These are phyloP conservation scores for Aramus guarauna DNA, from an alignment of 2,113 vertebrate species.

Conservation along the genomic window DNA sequence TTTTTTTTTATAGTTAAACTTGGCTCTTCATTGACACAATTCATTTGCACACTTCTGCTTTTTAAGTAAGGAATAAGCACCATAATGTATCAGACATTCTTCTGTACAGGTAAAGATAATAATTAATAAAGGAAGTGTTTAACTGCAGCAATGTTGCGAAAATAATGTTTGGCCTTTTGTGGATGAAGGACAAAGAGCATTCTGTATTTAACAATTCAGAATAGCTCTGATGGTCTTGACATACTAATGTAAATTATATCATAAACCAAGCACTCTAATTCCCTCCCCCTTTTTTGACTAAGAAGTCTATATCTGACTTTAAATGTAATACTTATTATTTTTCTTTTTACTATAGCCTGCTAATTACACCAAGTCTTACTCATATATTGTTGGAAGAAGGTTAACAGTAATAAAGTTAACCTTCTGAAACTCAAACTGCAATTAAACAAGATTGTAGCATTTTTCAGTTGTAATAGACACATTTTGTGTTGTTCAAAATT, in stretches of 20 bases:
- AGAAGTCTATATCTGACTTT: background rate
- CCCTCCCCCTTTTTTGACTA: background rate
- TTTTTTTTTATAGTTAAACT: background rate
- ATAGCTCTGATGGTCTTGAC: background rate
- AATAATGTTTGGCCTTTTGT: background rate
- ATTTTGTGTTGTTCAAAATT: background rate
- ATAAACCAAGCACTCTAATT: background rate
- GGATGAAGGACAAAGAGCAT: background rate
- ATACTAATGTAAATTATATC: background rate
- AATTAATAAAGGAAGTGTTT: background rate
- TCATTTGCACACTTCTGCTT: background rate
- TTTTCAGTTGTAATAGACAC: background rate
- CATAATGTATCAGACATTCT: background rate
- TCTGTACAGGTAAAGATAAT: background rate
- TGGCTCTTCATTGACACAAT: background rate
- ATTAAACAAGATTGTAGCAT: background rate
- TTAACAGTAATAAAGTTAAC: background rate
- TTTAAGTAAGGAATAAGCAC: background rate
- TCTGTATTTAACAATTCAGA: background rate
- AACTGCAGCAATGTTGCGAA: background rate
- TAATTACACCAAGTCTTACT: background rate
- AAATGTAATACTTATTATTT: background rate
- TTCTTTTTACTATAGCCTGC: background rate
- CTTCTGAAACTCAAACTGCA: background rate
- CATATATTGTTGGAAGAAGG: background rate